Percentiles rank a stretch among this genome's conserved stretches.
phyloP scores from a whole-genome alignment of 2,797 vertebrate genomes.

The Pipistrellus pipistrellus region DNA sequence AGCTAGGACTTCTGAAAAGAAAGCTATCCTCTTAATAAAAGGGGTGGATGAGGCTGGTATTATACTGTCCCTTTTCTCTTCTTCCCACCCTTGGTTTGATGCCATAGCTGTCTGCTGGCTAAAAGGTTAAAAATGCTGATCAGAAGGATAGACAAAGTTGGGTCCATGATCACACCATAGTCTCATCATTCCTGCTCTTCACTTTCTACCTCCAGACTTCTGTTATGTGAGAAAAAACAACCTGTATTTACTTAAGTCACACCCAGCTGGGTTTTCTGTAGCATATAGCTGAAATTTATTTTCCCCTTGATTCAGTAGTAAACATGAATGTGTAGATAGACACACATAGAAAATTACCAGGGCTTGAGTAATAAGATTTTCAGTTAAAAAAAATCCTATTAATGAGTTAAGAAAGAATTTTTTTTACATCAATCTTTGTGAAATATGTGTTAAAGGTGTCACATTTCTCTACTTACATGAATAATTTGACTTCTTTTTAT shows the following conservation, averaged over 20 bases:
- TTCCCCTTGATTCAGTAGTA: background rate
- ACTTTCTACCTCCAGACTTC: background rate
- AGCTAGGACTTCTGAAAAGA: background rate
- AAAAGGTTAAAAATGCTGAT: conserved; percentile 1
- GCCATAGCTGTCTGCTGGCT: background rate
- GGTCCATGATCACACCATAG: background rate
- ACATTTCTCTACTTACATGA: conserved; percentile 42
- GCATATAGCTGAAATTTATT: background rate
- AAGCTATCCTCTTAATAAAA: conserved; percentile 50
- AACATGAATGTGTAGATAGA: background rate
- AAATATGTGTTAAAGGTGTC: conserved; percentile 22
- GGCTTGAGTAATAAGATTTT: background rate
- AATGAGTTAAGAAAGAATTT: background rate
- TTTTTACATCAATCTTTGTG: conserved; percentile 4
- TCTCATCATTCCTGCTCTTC: background rate
- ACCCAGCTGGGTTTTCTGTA: background rate
- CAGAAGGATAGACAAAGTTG: background rate
- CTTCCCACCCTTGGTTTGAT: background rate
- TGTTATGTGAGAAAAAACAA: background rate
- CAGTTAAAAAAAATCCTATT: background rate
- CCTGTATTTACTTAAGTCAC: background rate
- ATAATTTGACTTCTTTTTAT: background rate
- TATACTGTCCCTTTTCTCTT: background rate
- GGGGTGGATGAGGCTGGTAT: background rate
- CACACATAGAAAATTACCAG: background rate